A percentile compares a stretch with the other conserved stretches of the same genome.
Evolutionary conservation across 2,888 invertebrate genomes (phyloP).

Genomic region (Leptinotarsa juncta): DNA sequence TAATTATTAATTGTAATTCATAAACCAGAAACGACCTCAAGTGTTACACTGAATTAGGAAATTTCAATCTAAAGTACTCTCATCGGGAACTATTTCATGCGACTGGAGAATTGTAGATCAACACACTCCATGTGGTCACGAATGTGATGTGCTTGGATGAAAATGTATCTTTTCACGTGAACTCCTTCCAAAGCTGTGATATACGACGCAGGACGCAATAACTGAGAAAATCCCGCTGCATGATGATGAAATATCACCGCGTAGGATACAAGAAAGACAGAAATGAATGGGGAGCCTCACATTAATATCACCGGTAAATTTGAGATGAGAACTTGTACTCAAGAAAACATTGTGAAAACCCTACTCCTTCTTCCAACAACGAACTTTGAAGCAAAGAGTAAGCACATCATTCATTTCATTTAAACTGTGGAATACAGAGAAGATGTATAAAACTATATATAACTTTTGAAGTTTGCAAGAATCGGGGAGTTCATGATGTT

Average conservation of each 20-base stretch:
- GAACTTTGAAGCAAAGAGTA: neutral
- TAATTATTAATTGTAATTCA: too few species aligned
- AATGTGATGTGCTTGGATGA: neutral
- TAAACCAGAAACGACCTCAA: too few species aligned
- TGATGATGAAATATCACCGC: conserved; percentile 20
- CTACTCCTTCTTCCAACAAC: neutral
- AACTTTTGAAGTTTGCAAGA: too few species aligned
- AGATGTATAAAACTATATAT: too few species aligned
- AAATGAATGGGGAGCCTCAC: conserved; percentile 3
- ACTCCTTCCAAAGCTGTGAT: neutral
- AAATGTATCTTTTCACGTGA: neutral
- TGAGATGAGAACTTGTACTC: neutral
- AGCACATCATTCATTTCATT: too few species aligned
- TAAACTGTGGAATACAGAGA: too few species aligned
- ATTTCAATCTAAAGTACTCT: too few species aligned
- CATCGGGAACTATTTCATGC: neutral
- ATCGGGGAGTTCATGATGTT: too few species aligned
- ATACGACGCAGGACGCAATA: conserved; percentile 12
- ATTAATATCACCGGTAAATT: conserved; percentile 1
- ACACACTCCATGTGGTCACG: neutral
- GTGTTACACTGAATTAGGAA: too few species aligned
- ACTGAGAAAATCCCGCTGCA: neutral
- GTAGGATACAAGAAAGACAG: conserved; percentile 2
- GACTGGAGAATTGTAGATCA: neutral
- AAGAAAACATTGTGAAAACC: neutral